These are phyloP conservation scores for Gobio gobio DNA, from an alignment of 2,113 vertebrate species.

Conservation along the genomic window DNA sequence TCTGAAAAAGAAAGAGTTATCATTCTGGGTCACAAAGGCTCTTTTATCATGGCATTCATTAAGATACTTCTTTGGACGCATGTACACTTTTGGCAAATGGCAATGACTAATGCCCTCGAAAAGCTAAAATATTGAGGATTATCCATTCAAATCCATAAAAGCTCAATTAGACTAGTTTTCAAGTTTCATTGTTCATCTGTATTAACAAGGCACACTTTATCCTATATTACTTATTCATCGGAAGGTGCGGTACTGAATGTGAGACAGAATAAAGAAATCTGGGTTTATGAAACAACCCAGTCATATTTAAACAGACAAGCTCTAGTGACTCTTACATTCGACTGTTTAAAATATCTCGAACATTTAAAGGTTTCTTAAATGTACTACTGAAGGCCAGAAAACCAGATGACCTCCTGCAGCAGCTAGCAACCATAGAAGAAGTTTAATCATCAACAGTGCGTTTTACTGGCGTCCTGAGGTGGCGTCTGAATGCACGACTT, in stretches of 20 bases:
- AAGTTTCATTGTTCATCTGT: conserved; percentile 31
- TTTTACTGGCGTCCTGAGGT: conserved; percentile 6
- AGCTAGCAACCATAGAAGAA: background rate
- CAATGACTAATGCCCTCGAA: conserved; percentile 25
- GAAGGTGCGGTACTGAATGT: background rate
- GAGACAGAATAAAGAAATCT: background rate
- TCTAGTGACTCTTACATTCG: background rate
- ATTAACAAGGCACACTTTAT: conserved; percentile 48
- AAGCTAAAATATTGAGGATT: conserved; percentile 19
- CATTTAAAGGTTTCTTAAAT: conserved; percentile 11
- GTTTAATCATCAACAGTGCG: background rate
- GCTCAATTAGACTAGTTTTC: conserved; percentile 10
- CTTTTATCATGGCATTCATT: background rate
- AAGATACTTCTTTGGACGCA: background rate
- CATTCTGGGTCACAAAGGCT: conserved; percentile 30
- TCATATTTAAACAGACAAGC: background rate
- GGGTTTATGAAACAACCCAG: background rate
- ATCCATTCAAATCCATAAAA: background rate
- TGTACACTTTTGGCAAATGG: conserved; percentile 20
- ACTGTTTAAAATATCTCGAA: background rate
- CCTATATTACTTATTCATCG: background rate
- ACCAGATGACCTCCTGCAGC: background rate
- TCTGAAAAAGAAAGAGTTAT: background rate
- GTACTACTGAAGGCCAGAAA: background rate
- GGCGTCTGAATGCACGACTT: background rate